Base-by-base conservation (phyloP, 1,140 invertebrate species). In the Heliothis virescens region DNA sequence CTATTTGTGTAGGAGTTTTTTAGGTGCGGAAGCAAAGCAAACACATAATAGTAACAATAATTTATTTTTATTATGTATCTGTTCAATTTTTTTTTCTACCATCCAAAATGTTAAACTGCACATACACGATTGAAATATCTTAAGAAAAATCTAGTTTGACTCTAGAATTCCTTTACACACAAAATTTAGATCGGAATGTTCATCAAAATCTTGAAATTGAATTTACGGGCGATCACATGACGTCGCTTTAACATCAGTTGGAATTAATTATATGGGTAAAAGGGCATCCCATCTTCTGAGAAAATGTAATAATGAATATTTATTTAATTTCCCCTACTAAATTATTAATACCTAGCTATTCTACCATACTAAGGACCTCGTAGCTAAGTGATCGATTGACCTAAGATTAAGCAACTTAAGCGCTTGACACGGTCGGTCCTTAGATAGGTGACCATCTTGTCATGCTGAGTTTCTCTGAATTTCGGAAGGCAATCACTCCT, bases 131-230 rank as follows among this genome's bases (percentile, higher is more conserved):
- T 62, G 29, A 16, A 63, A 41, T 41, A 18, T 48, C 9, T 7
- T 65, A 5, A 21, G 10, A 65, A 65, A 47, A 65, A 48, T 65
- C 41, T 48, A 48, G 62, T 65, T 65, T 34, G 11, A 9, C 34
- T 7, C 3, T n/a, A 65, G 48, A 65, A 63, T 16, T 13, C 3
- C 13, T 15, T 2, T 47, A n/a, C 7, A 9, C 13, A 13, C 12
- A 15, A 63, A 41, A 47, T 41, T 47, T 47, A 18, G n/a, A 47
- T 48, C 11, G 47, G 18, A 10, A 65, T 48, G 48, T 65, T 65
- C 62, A 65, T 48, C 60, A 63, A 41, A 63, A 11, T 47, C n/a
- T 18, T 65, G 62, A 65, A 65, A 65, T 65, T 65, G 62, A 65
- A 65, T 65, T 65, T 65, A 29, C n/a, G 2, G 16, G 18, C n/a